These are phyloP conservation scores for Tetragonula carbonaria DNA, from an alignment of 2,888 invertebrate species.

Conservation along the genomic window DNA sequence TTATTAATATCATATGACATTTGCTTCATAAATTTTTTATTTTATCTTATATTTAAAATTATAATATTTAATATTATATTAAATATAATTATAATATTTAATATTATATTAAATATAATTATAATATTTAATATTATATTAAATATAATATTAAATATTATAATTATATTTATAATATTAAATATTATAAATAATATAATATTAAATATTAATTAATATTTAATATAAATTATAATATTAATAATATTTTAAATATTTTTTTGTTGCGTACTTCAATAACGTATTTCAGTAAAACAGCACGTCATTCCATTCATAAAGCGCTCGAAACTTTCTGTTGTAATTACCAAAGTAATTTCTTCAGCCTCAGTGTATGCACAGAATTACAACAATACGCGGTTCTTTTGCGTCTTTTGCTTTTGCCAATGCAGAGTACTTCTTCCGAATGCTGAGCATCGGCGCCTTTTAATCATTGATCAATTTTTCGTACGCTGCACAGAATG, in stretches of 20 bases:
- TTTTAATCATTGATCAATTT: constrained; percentile 38
- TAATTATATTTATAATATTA: too few relatives aligned
- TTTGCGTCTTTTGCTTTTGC: too few relatives aligned
- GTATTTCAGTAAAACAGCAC: not conserved
- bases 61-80: too few relatives aligned
- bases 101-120: too few relatives aligned
- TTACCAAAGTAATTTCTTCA: constrained; percentile 3
- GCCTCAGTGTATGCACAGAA: not conserved
- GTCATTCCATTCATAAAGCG: not conserved
- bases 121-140: not conserved
- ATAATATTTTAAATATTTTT: not conserved
- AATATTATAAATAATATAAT: too few relatives aligned
- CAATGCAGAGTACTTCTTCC: not conserved
- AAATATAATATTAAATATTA: too few relatives aligned
- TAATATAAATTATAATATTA: too few relatives aligned
- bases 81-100: too few relatives aligned
- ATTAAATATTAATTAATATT: too few relatives aligned
- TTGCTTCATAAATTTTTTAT: not conserved
- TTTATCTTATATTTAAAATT: not conserved
- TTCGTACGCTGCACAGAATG: constrained; percentile 21
- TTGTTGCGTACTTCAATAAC: not conserved
- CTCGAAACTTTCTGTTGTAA: constrained; percentile 8
- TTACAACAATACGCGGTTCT: constrained; percentile 3
- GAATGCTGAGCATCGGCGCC: constrained; percentile 10
- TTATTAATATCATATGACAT: too few relatives aligned